phyloP scores from a whole-genome alignment of 2,113 vertebrate genomes.

The Penelope pileata region DNA sequence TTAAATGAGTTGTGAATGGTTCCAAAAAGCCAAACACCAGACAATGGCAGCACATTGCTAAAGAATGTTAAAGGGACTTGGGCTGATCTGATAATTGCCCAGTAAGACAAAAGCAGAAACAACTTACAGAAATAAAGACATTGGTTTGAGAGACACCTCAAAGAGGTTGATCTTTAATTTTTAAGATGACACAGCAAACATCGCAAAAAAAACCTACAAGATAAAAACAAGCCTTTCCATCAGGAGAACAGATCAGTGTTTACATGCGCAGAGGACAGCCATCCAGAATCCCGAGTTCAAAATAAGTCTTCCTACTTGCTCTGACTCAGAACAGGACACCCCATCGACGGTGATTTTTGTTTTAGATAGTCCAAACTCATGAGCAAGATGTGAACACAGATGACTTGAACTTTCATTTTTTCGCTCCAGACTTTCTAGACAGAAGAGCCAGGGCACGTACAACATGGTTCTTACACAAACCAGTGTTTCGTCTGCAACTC shows the following conservation, averaged over 20 bases:
- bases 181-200: background rate
- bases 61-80: slow-evolving; percentile 37
- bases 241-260: background rate
- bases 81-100: slow-evolving; percentile 38
- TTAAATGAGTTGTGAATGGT: slow-evolving; percentile 24
- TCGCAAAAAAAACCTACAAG: background rate
- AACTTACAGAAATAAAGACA: slow-evolving; percentile 1
- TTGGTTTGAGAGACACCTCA: background rate
- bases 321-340: background rate
- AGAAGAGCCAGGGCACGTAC: slow-evolving; percentile 20
- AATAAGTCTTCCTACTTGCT: background rate
- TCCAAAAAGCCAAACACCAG: background rate
- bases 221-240: background rate
- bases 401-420: slow-evolving; percentile 7
- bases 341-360: background rate
- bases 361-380: background rate
- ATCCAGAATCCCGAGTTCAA: fast-evolving
- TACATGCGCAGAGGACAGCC: background rate
- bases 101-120: slow-evolving; percentile 7
- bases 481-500: background rate
- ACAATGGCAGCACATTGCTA: slow-evolving; percentile 42
- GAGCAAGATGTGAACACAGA: background rate
- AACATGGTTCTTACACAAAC: background rate
- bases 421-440: background rate
- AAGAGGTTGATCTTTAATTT: background rate